phyloP scores from a whole-genome alignment of 2,113 vertebrate species.

The Microtus richardsoni region DNA sequence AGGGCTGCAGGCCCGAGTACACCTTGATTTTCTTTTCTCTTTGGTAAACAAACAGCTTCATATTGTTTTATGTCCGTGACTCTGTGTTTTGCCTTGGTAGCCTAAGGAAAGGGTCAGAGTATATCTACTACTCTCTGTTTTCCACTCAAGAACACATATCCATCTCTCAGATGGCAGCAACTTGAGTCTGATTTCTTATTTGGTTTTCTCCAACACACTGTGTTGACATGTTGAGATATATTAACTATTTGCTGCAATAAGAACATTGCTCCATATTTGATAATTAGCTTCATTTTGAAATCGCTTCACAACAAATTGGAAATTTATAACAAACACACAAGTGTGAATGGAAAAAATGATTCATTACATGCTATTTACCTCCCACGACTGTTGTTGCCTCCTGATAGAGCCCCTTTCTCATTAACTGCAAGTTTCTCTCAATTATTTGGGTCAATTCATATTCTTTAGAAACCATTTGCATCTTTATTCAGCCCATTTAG shows the following conservation, averaged over 20 bases:
- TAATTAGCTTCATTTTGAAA: constrained; percentile 75
- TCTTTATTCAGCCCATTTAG: constrained; percentile 53
- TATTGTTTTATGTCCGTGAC: not conserved
- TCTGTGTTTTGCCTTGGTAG: not conserved
- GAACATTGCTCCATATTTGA: constrained; percentile 50
- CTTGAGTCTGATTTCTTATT: not conserved
- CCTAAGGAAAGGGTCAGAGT: not conserved
- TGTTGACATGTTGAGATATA: not conserved
- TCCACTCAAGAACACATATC: not conserved
- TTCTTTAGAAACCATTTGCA: constrained; percentile 54
- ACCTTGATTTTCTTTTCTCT: not conserved
- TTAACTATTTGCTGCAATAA: constrained; percentile 29
- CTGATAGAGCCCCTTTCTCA: not conserved
- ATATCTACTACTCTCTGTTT: not conserved
- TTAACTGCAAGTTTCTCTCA: constrained; percentile 61
- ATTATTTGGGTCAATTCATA: constrained; percentile 71
- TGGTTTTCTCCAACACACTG: not conserved
- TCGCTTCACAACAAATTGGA: constrained; percentile 64
- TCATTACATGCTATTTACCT: constrained; percentile 66
- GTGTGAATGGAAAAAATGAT: constrained; percentile 66
- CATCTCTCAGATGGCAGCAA: not conserved
- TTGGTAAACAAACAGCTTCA: not conserved
- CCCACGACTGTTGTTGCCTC: constrained; percentile 48
- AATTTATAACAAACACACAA: constrained; percentile 63
- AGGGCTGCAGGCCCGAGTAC: accelerated